These are phyloP conservation scores for Macaria liturata DNA, from an alignment of 2,888 invertebrate species.

Conservation along the genomic window DNA sequence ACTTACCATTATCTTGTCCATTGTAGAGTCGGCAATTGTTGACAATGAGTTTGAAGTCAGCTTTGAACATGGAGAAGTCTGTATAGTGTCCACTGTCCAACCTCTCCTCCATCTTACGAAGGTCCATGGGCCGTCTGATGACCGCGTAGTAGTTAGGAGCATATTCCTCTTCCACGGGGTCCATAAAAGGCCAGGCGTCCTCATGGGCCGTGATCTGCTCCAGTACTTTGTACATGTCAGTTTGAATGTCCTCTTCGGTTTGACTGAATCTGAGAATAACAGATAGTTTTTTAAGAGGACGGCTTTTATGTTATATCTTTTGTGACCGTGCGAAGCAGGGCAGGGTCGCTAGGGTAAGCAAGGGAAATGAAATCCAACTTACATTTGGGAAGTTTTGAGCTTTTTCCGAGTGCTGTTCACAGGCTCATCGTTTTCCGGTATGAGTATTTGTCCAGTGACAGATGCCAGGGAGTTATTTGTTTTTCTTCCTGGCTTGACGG, in stretches of 20 bases:
- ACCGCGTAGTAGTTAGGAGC: slow-evolving; percentile 93
- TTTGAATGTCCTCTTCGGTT: slow-evolving; percentile 92
- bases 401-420: slow-evolving; percentile 80
- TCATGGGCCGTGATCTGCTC: slow-evolving; percentile 94
- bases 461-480: slow-evolving; percentile 94
- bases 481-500: slow-evolving; percentile 86
- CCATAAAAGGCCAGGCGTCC: slow-evolving; percentile 97
- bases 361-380: slow-evolving; percentile 38
- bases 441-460: slow-evolving; percentile 92
- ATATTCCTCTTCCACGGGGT: slow-evolving; percentile 96
- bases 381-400: slow-evolving; percentile 88
- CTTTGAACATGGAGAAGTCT: slow-evolving; percentile 90
- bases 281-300: background rate
- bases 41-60: slow-evolving; percentile 95
- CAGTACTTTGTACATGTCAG: slow-evolving; percentile 96
- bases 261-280: slow-evolving; percentile 86
- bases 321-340: too few species aligned
- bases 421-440: slow-evolving; percentile 81
- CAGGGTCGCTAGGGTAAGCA: too few species aligned
- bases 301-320: too few species aligned
- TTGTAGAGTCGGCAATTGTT: slow-evolving; percentile 96
- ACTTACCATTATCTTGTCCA: slow-evolving; percentile 94
- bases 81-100: slow-evolving; percentile 92
- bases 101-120: slow-evolving; percentile 93
- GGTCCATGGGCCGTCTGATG: slow-evolving; percentile 92